Evolutionary conservation across 2,888 invertebrate genomes (phyloP).

Genomic region (Chromoteleia sp.): DNA sequence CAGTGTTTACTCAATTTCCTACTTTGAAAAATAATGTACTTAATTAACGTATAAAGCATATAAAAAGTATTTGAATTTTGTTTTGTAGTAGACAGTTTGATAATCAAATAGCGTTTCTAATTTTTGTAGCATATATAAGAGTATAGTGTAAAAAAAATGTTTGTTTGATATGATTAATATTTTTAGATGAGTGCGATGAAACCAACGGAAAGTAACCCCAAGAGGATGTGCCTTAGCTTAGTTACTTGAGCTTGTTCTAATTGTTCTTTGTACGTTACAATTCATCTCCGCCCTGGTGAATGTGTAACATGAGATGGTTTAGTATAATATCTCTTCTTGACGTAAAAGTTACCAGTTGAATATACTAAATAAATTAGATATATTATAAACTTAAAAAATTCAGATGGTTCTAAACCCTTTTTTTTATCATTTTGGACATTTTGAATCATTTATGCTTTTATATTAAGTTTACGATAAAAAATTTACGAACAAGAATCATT

Average conservation of each 20-base stretch:
- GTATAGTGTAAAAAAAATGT: neutral
- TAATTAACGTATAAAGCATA: too few relatives aligned
- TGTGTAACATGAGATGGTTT: conserved; percentile 70
- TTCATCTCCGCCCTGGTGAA: conserved; percentile 71
- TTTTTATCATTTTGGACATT: too few relatives aligned
- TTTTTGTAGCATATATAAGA: too few relatives aligned
- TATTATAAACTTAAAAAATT: neutral
- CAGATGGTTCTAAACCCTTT: too few relatives aligned
- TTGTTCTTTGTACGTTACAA: conserved; percentile 74
- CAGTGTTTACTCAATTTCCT: too few relatives aligned
- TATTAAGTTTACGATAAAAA: too few relatives aligned
- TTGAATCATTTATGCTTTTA: too few relatives aligned
- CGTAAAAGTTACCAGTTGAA: conserved; percentile 26
- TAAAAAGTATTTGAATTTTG: too few relatives aligned
- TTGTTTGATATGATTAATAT: neutral
- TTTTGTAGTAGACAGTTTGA: too few relatives aligned
- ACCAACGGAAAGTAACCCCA: conserved; percentile 44
- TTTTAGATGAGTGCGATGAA: neutral
- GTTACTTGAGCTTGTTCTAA: conserved; percentile 70
- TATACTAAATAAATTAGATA: neutral
- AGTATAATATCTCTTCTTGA: conserved; percentile 64
- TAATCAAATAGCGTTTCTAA: too few relatives aligned
- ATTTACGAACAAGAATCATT: too few relatives aligned
- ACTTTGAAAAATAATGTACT: too few relatives aligned
- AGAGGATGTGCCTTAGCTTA: conserved; percentile 52